Evolutionary conservation across 2,888 invertebrate species (phyloP), one percentile per base, ranked within the genome.

Genomic region (Magallana nippona): DNA sequence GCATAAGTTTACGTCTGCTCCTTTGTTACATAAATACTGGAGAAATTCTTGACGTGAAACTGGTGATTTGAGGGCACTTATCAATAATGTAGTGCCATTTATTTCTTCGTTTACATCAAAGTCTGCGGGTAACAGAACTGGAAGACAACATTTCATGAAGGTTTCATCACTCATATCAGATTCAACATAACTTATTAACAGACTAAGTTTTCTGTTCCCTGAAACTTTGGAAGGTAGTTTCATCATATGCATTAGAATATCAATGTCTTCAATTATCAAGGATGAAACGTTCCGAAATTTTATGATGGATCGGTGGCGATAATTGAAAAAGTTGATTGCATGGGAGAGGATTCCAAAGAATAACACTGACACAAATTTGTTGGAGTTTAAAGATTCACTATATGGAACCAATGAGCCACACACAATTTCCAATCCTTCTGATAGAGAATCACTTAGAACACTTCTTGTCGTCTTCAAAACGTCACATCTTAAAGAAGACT

Each of bases 151-250:
- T 22, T 22, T 27, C 1, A 71, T 32, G 5, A 71, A 13, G 22
- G 71, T 71, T 27, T 71, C 32, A 71, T 71, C 71, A 27, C 8
- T 15, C 71, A 71, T 71, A 27, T 71, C 71, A 71, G 71, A 71
- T 71, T 71, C 71, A 11, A 71, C 5, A 15, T 71, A 71, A 32
- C 32, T 71, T 22, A 71, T 27, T 1, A 71, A 27, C 71, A 71
- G 27, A 71, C 32, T 71, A 32, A 71, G 11, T 71, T 71, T 19
- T 71, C 71, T 22, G 15, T 71, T 71, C 32, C 15, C 71, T 3
- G 2, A 10, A 15, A 71, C 71, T 2, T 71, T 11, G 13, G 71
- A 71, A 27, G 19, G 71, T 13, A 22, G 2, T 13, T 27, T 27
- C 32, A 71, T 13, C 32, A 71, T 71, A 22, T 27, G 71, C 3